phyloP scores from a whole-genome alignment of 1,140 invertebrate genomes.

The Hesperophylax magnus region DNA sequence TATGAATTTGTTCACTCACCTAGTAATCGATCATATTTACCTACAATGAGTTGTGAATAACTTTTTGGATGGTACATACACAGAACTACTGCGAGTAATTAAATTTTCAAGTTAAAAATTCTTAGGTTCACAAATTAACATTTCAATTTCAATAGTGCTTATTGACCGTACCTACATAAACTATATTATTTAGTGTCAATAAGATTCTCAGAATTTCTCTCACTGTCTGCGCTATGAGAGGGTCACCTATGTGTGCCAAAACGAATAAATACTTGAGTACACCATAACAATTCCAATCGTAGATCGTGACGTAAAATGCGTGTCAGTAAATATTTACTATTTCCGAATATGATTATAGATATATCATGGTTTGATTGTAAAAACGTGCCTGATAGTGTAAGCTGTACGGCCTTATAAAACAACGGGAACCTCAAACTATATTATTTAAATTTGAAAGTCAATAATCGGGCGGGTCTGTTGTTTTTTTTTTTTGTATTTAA shows the following conservation, averaged over 20 bases:
- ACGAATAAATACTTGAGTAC: not conserved
- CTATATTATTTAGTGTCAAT: no score
- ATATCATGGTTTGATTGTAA: slow-evolving; percentile 29
- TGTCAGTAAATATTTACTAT: slow-evolving; percentile 42
- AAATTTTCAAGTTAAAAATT: no score
- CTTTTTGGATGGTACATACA: no score
- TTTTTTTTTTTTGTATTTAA: not conserved
- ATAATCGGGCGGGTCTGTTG: not conserved
- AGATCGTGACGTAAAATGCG: slow-evolving; percentile 39
- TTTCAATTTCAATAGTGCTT: no score
- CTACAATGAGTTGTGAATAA: no score
- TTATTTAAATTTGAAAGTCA: not conserved
- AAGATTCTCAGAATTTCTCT: no score
- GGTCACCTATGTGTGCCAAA: slow-evolving; percentile 26
- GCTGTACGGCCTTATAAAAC: not conserved
- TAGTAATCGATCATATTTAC: no score
- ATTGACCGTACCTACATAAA: no score
- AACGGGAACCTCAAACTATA: slow-evolving; percentile 13
- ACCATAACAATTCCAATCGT: slow-evolving; percentile 3
- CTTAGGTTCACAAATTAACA: no score
- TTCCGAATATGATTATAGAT: slow-evolving; percentile 42
- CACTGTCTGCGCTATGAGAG: not conserved
- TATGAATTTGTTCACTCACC: no score
- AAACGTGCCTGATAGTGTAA: slow-evolving; percentile 21
- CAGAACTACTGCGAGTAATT: no score